Conservation (phyloP, 2,888 invertebrate species). For the Auanema freiburgensis region DNA sequence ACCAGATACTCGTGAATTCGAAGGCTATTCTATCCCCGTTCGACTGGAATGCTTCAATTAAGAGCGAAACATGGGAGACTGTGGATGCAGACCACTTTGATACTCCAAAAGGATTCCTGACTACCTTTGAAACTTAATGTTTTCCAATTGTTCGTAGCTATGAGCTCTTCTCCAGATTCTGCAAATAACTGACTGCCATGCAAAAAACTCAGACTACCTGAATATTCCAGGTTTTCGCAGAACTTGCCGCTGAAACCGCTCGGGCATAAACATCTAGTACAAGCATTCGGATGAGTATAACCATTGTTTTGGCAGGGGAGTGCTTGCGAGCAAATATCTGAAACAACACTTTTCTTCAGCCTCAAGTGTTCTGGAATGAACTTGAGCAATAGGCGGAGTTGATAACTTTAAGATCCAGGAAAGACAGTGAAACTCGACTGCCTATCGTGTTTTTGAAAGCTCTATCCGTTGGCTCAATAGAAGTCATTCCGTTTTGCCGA, state of each 20-base stretch:
- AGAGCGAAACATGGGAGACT: background rate
- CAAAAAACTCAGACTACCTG: conserved; percentile 20
- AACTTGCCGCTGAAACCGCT: conserved; percentile 52
- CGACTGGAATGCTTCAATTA: conserved; percentile 16
- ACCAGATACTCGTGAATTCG: conserved; percentile 30
- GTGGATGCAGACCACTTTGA: background rate
- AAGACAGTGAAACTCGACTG: conserved; percentile 40
- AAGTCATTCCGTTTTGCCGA: conserved; percentile 26
- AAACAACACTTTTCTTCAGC: no score
- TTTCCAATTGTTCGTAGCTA: no score
- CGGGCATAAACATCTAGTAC: conserved; percentile 56
- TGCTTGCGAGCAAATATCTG: conserved; percentile 31
- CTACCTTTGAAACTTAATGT: no score
- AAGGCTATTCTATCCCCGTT: conserved; percentile 27
- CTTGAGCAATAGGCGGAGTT: conserved; percentile 45
- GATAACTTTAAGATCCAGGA: conserved; percentile 43
- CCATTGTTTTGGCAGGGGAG: conserved; percentile 57
- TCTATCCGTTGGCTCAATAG: conserved; percentile 38
- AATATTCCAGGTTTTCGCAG: conserved; percentile 50
- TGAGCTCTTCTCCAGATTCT: background rate
- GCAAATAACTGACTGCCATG: background rate
- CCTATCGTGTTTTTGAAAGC: conserved; percentile 45
- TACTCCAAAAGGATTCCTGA: background rate
- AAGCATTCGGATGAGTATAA: conserved; percentile 60
- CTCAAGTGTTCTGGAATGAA: no score